Evolutionary conservation across 2,797 vertebrate species (phyloP), one percentile per base, ranked within the genome.

Genomic region (Pelobates cultripes): DNA sequence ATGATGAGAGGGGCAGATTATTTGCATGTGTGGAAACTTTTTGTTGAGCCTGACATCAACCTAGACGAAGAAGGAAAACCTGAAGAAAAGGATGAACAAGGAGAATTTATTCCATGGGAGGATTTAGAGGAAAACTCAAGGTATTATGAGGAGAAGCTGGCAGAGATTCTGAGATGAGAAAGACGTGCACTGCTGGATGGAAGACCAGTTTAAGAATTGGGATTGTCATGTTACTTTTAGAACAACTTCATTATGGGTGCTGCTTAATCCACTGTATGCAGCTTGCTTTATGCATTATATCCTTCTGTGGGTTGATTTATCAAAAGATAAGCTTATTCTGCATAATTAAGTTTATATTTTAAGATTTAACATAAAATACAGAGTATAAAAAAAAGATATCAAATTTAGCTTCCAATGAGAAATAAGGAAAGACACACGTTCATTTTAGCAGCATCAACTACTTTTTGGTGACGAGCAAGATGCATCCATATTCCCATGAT

Each of bases 1-100:
- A 91, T 97, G 88, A 99, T 99, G 97, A 97, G 97, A 90, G 95
- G 95, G 76, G 91, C 96, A 87, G 97, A 99, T 91, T 99, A 97
- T 94, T 93, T 94, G 83, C 96, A 96, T 80, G 91, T 92, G 51
- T 99, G 97, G 97, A 93, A 97, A 89, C 96, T 97, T 45, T 99
- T 97, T 87, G 97, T 97, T 86, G 96, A 98, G 84, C 87, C 89
- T 0, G 82, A 84, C 13, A 12, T 72, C 3, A 51, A 55, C 15
- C 60, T 84, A 14, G 91, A 91, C 79, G 93, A 94, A 75, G 77
- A 79, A n/a, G 82, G 82, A 12, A 43, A 66, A 42, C 60, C 9
- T 40, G 92, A 90, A 82, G 93, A 91, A 75, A 92, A 93, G 77
- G 91, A 90, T 1, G 90, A 93, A 83, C 93, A 96, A 28, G 76